A percentile compares a stretch with the other conserved stretches of the same genome.
Conservation (phyloP, 2,888 invertebrate genomes). For the Zootermopsis nevadensis region DNA sequence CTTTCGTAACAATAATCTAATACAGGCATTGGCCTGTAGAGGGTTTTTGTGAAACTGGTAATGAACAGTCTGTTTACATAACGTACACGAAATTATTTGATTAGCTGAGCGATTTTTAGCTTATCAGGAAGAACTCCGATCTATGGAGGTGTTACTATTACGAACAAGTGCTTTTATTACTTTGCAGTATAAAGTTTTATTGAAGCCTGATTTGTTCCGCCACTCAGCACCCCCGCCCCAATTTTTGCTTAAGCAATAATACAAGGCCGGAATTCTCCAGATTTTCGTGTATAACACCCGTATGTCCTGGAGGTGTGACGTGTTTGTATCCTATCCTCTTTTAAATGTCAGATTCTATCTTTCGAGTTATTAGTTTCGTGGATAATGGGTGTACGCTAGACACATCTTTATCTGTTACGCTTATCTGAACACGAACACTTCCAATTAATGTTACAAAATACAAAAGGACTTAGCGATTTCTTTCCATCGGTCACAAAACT, state of each 20-base stretch:
- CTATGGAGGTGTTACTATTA: no score
- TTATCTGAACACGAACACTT: conserved; percentile 6
- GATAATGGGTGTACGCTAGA: not conserved
- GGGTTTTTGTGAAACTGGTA: no score
- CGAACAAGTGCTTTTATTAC: no score
- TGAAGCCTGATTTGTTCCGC: no score
- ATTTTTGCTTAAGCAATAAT: conserved; percentile 17
- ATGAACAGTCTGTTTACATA: no score
- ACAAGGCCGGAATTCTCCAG: conserved; percentile 1
- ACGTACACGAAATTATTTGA: no score
- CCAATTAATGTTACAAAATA: conserved; percentile 23
- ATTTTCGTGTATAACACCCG: conserved; percentile 11
- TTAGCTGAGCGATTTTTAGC: no score
- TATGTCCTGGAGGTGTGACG: conserved; percentile 7
- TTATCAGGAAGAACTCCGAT: no score
- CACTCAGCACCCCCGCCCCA: not conserved
- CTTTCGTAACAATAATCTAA: no score
- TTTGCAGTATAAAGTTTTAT: no score
- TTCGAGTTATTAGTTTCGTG: not conserved
- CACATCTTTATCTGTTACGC: conserved; percentile 15
- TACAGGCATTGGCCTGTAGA: no score
- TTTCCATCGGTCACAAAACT: conserved; percentile 12
- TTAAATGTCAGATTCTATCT: conserved; percentile 28
- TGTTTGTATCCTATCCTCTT: not conserved
- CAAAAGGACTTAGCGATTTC: not conserved